Percentiles rank a stretch among this genome's conserved stretches.
phyloP scores from a whole-genome alignment of 2,888 invertebrate species.

The Apamea anceps region DNA sequence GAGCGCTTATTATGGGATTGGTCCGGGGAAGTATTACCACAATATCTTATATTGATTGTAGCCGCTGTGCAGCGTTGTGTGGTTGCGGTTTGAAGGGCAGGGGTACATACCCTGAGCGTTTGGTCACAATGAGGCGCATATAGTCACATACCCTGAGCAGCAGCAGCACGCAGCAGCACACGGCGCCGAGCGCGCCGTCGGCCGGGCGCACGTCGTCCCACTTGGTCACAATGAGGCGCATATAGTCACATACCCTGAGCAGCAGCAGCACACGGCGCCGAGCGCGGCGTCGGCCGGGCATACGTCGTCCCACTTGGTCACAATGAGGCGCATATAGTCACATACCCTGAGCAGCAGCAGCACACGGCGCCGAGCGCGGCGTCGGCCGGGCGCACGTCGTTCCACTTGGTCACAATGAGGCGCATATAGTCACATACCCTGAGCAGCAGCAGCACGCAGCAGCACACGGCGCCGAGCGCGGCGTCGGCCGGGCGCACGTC shows the following conservation, averaged over 20 bases:
- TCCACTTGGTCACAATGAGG: conserved; percentile 85
- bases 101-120: conserved; percentile 89
- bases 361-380: conserved; percentile 92
- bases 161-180: conserved; percentile 92
- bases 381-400: conserved; percentile 91
- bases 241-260: conserved; percentile 93
- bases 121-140: not conserved
- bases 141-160: conserved; percentile 90
- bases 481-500: conserved; percentile 91
- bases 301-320: conserved; percentile 86
- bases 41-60: not conserved
- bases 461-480: conserved; percentile 91
- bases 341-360: conserved; percentile 92
- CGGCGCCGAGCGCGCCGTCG: conserved; percentile 92
- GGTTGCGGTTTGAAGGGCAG: not conserved
- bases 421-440: too few relatives aligned
- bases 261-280: conserved; percentile 91
- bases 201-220: conserved; percentile 87
- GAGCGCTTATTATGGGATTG: not conserved
- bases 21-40: not conserved
- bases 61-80: not conserved
- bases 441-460: conserved; percentile 91
- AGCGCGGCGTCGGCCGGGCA: conserved; percentile 91
- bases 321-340: conserved; percentile 85
- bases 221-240: conserved; percentile 84